Conservation (phyloP, 2,797 vertebrate genomes). For the Threskiornis aethiopicus region DNA sequence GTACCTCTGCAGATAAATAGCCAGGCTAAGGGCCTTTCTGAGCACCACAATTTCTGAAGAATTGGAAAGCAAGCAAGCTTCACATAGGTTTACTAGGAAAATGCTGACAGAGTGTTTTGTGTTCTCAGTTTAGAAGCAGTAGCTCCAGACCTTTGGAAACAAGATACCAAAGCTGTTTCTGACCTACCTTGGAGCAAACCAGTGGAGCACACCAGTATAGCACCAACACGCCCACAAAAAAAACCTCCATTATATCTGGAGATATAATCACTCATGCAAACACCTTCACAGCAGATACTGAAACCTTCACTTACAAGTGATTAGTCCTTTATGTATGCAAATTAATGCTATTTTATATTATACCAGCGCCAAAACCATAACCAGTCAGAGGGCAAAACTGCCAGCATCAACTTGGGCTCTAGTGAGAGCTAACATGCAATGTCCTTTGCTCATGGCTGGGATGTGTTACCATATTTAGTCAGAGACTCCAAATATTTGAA, state of each 20-base stretch:
- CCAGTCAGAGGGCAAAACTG: neutral
- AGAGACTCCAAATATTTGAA: neutral
- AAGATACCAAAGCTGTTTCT: neutral
- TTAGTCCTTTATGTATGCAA: neutral
- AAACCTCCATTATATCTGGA: neutral
- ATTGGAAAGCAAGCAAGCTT: neutral
- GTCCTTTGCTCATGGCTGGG: neutral
- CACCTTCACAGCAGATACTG: neutral
- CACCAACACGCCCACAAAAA: neutral
- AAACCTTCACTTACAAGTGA: neutral
- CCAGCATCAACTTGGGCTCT: neutral
- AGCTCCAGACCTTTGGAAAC: neutral
- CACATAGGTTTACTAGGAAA: neutral
- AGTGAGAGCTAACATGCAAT: neutral
- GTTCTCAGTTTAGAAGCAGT: neutral
- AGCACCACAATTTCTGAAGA: neutral
- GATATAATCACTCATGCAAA: neutral
- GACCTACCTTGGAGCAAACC: neutral
- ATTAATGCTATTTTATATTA: neutral
- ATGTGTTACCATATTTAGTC: neutral
- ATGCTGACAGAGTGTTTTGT: neutral
- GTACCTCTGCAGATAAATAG: neutral
- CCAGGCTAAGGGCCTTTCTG: neutral
- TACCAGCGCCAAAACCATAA: neutral
- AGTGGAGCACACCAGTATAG: neutral